Base-by-base conservation (phyloP, 2,888 invertebrate species). In the Mimumesa dahlbomi region DNA sequence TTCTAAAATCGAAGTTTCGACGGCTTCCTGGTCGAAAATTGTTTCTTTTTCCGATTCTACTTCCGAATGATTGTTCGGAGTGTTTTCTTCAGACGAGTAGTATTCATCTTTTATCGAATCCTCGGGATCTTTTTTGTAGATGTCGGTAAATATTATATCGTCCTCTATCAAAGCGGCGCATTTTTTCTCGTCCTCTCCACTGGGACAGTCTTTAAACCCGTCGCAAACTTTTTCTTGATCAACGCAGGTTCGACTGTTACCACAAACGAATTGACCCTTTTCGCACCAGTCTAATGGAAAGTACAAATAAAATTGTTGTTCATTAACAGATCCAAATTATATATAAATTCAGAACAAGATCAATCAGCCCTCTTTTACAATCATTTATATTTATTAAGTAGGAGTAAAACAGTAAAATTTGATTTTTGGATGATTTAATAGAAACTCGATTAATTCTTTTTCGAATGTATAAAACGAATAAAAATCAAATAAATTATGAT, bases 131-230 rank as follows among this genome's bases (percentile, higher is more conserved):
- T 29, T 1, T 29, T 29, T 29, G 6, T 29, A 6, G 9, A 1
- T 29, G 29, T 29, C 9, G 1, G n/a, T 36, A 7, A 13, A 11
- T 14, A 58, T 1, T 0, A 45, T 25, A 0, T 85, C 82, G 13
- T 88, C 87, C 7, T 89, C 88, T 56, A 89, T 88, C 7, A 89
- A 50, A 0, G 89, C 89, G 0, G 88, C 94, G 79, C 95, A 95
- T 75, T 93, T 93, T 75, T 93, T 93, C 84, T 95, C 95, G 83
- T 95, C 95, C 81, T 95, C 95, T 0, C 94, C 94, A 22, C 92
- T 90, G 0, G 94, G 94, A 85, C 95, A 95, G 81, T 95, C 94
- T 2, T 92, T 91, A 18, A 90, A 88, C 0, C 95, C 94, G 82
- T 95, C 94, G 86, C 95, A 95, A 19, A 95, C 93, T 78, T 91